Evolutionary conservation across 2,797 vertebrate genomes (phyloP), one percentile per base, ranked within the genome.

Genomic region (Sebastiscus tertius): DNA sequence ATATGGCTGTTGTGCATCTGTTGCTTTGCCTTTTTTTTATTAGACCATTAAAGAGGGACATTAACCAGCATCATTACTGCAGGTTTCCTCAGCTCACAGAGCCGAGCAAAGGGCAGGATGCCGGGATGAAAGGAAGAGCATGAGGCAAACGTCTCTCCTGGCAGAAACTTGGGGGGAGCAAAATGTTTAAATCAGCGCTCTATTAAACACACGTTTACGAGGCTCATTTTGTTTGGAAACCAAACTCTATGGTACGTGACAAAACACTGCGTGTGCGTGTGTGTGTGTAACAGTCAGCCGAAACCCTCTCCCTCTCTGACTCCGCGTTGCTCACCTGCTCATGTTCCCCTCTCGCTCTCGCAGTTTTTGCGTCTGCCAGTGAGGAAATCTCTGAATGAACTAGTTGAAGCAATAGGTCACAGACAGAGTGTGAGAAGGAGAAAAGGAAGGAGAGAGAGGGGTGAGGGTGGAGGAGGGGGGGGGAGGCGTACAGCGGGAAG

Each of bases 381-480:
- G 88, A 91, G 90, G 93, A 93, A 94, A 94, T 95, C 85, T 91
- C 39, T 92, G 90, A 95, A 93, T 93, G 90, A 93, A 89, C 88
- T 71, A 66, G 88, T 78, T 94, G 87, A 93, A 94, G 93, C 89
- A 93, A 90, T 84, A 93, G 94, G 93, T 95, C 93, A 90, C 86
- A 93, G 93, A 92, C 89, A 71, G 87, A 89, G 88, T 89, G 88
- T 75, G 84, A 92, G 89, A 89, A 81, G 88, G 75, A 84, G 86
- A 83, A 73, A 82, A 79, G 60, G 75, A 79, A 75, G 69, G 62
- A 54, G 77, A 27, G 22, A 59, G 24, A 13, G 22, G 24, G 2
- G 59, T 78, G 46, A 49, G 52, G 64, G 29, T 42, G 22, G 11
- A 31, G 1, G 59, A 9, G 59, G 8, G n/a, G 36, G 7, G 55